Evolutionary conservation across 2,797 vertebrate genomes (phyloP), one percentile per base, ranked within the genome.

Genomic region (Tapera naevia): DNA sequence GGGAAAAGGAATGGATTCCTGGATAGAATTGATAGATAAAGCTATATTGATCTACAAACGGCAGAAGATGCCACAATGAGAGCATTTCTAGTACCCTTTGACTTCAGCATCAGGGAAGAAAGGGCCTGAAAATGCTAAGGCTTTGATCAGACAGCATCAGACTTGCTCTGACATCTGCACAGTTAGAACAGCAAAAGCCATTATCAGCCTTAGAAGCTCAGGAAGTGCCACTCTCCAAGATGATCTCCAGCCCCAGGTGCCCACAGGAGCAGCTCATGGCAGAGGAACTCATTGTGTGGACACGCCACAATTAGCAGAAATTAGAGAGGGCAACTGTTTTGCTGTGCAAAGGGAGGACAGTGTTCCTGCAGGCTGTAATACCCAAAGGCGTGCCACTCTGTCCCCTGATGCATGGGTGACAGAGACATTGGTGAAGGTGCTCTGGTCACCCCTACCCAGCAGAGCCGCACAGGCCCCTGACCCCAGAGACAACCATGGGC

Each of bases 211-310:
- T 75, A 54, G 30, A 33, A 54, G 21, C 65, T 16, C 57, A 10
- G 41, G 28, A 23, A 48, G 60, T 19, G 50, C 10, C 71, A 33
- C 7, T 2, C 18, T 3, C 37, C 30, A 28, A 43, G 62, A 9
- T 2, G 24, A 43, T 8, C 69, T 53, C 45, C 56, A 48, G 76
- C 22, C 69, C 8, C 2, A 0, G 35, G 48, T 24, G 25, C 74
- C 54, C 17, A 0, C 30, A 58, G 62, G 51, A 72, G 37, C 23
- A 39, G 80, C 50, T 61, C 56, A 30, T 9, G 80, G n/a, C 76
- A 3, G 37, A 45, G 50, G 4, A n/a, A 4, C 6, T 21, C 6
- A 0, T 0, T 3, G 35, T 25, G 67, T 2, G 21, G 16, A 48
- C 32, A 25, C 8, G 11, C 10, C 35, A 4, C 1, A 0, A 12